A percentile compares a stretch with the other conserved stretches of the same genome.
Conservation (phyloP, 1,140 invertebrate species). For the Anagrus nilaparvatae region DNA sequence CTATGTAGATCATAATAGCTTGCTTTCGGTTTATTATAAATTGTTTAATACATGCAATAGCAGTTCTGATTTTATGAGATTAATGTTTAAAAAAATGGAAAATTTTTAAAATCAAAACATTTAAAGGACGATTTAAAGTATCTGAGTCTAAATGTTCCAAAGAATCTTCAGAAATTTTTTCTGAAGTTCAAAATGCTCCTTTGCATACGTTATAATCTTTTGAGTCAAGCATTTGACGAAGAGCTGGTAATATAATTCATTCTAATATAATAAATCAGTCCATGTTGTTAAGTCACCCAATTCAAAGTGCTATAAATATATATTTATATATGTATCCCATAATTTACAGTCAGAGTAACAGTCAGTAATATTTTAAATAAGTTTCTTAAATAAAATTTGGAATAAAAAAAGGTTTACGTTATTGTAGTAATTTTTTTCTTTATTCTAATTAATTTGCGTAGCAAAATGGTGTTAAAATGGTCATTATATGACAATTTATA, state of each 20-base stretch:
- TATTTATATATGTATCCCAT: too few relatives aligned
- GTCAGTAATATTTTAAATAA: too few relatives aligned
- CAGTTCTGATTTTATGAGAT: slow-evolving; percentile 92
- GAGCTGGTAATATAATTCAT: slow-evolving; percentile 80
- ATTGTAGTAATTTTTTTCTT: too few relatives aligned
- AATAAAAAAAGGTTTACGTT: too few relatives aligned
- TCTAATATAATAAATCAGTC: slow-evolving; percentile 92
- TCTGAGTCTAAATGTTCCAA: slow-evolving; percentile 87
- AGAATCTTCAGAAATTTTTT: slow-evolving; percentile 99
- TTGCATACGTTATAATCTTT: slow-evolving; percentile 94
- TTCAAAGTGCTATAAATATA: too few relatives aligned
- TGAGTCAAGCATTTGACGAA: slow-evolving; percentile 92
- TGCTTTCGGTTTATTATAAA: slow-evolving; percentile 89
- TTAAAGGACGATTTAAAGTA: slow-evolving; percentile 80
- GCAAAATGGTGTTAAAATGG: too few relatives aligned
- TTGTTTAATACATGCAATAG: slow-evolving; percentile 96
- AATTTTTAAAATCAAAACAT: slow-evolving; percentile 95
- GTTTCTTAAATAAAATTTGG: too few relatives aligned
- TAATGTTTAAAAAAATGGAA: slow-evolving; percentile 93
- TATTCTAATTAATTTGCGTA: too few relatives aligned
- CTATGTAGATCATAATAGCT: slow-evolving; percentile 90
- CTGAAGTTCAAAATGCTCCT: slow-evolving; percentile 94
- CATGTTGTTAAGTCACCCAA: slow-evolving; percentile 74
- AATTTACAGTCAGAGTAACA: too few relatives aligned
- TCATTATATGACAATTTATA: too few relatives aligned